These are phyloP conservation scores for Platanista minor DNA, from an alignment of 2,113 vertebrate species.

Conservation along the genomic window DNA sequence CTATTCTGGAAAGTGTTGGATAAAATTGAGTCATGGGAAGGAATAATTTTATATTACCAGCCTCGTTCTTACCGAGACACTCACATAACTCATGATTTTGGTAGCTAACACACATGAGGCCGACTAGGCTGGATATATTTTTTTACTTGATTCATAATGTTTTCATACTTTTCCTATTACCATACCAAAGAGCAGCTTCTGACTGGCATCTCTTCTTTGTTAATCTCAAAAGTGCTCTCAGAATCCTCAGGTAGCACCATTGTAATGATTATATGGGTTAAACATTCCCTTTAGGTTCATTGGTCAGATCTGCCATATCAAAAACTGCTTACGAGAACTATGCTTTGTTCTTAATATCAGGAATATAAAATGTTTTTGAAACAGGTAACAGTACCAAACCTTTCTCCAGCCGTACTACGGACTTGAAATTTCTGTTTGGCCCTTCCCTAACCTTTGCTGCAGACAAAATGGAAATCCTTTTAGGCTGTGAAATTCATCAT, in stretches of 20 bases:
- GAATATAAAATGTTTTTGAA: slow-evolving; percentile 16
- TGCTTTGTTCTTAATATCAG: slow-evolving; percentile 17
- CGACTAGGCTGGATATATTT: not conserved
- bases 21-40: not conserved
- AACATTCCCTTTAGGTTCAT: not conserved
- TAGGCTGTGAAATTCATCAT: not conserved
- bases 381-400: not conserved
- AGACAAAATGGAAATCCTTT: not conserved
- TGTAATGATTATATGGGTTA: slow-evolving; percentile 4
- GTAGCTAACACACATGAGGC: not conserved
- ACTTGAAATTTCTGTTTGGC: not conserved
- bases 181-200: not conserved
- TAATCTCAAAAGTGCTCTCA: slow-evolving; percentile 9
- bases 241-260: not conserved
- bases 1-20: not conserved
- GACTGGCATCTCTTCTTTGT: not conserved
- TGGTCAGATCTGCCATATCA: not conserved
- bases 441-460: not conserved
- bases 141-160: not conserved
- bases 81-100: not conserved
- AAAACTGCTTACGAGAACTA: slow-evolving; percentile 6
- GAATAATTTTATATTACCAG: not conserved
- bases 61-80: not conserved
- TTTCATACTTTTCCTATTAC: slow-evolving; percentile 9
- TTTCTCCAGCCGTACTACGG: not conserved